Conservation (phyloP, 2,797 vertebrate genomes). For the Erethizon dorsatum region DNA sequence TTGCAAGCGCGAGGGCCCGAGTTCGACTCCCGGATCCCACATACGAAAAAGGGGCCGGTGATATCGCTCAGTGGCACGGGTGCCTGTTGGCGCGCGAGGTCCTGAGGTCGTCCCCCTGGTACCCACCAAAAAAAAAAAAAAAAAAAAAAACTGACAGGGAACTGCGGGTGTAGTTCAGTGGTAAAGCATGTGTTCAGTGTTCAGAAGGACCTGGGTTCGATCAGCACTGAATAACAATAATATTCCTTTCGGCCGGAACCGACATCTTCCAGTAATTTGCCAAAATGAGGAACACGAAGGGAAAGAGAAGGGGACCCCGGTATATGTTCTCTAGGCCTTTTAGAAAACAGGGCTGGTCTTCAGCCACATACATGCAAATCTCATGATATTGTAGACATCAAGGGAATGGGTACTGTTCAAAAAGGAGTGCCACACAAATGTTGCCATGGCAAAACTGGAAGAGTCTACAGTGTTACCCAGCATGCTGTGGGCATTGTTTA, state of each 20-base stretch:
- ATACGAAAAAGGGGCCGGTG: too few species aligned
- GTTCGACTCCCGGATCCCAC: too few species aligned
- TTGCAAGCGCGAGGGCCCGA: too few species aligned
- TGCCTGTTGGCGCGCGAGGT: too few species aligned
- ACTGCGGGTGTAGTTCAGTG: background rate
- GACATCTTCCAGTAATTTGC: background rate
- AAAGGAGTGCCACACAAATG: background rate
- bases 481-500: background rate
- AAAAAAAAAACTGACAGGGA: background rate
- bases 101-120: too few species aligned
- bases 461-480: background rate
- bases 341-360: background rate
- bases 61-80: too few species aligned
- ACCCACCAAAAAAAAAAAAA: background rate
- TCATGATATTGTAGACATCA: background rate
- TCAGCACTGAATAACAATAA: background rate
- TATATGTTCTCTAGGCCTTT: background rate
- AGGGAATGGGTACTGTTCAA: background rate
- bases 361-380: background rate
- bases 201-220: background rate
- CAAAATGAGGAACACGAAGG: background rate
- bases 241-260: background rate
- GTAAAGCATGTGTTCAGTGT: background rate
- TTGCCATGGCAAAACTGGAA: background rate
- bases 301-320: background rate